These are phyloP conservation scores for Hetaerina titia DNA, from an alignment of 2,888 invertebrate species.

Conservation along the genomic window DNA sequence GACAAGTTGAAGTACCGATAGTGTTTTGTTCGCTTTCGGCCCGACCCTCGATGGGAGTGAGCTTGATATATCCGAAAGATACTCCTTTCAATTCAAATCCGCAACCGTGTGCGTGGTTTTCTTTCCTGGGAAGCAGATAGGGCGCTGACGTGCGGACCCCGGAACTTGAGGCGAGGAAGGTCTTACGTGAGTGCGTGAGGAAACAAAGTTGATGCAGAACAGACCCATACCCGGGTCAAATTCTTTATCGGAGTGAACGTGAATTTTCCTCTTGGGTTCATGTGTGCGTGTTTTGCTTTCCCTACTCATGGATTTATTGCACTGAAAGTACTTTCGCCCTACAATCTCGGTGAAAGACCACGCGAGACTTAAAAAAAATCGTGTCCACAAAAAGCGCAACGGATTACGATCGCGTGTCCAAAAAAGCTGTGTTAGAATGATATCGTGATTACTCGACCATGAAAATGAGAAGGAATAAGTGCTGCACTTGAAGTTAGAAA, in stretches of 20 bases:
- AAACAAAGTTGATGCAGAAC: background rate
- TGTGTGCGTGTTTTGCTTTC: background rate
- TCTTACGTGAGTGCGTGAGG: background rate
- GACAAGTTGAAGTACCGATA: background rate
- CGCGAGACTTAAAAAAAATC: background rate
- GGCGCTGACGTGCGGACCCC: background rate
- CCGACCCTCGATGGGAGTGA: background rate
- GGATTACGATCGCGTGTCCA: background rate
- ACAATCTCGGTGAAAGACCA: background rate
- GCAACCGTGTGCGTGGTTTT: background rate
- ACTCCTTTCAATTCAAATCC: background rate
- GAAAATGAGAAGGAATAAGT: background rate
- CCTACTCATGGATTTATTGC: background rate
- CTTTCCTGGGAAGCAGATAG: background rate
- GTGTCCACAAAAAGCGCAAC: background rate
- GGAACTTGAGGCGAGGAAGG: background rate
- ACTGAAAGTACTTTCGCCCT: background rate
- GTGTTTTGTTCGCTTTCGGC: background rate
- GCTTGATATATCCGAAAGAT: background rate
- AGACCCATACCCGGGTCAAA: background rate
- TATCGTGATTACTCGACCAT: background rate
- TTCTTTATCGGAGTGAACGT: background rate
- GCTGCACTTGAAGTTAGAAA: background rate
- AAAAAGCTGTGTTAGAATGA: background rate
- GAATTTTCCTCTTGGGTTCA: background rate